phyloP scores from a whole-genome alignment of 2,797 vertebrate genomes.

The Clamator glandarius region DNA sequence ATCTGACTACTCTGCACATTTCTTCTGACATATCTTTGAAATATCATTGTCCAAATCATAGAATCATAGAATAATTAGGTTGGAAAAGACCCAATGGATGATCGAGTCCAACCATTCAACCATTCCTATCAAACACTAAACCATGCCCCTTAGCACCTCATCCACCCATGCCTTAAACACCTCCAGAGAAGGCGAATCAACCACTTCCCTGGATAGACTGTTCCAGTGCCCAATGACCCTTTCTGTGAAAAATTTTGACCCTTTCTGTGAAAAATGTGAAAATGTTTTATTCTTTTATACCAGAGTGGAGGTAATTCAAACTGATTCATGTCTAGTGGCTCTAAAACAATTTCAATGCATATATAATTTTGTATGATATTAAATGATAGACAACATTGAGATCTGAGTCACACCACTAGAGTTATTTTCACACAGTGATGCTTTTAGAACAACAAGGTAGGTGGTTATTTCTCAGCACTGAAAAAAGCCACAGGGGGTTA shows the following conservation, averaged over 20 bases:
- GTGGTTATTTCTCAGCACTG: neutral
- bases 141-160: too few species aligned
- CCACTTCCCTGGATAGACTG: too few species aligned
- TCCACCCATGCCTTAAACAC: too few species aligned
- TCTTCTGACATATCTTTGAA: neutral
- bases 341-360: neutral
- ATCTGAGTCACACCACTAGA: neutral
- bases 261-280: too few species aligned
- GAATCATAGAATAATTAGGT: too few species aligned
- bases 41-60: neutral
- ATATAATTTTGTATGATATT: neutral
- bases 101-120: too few species aligned
- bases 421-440: neutral
- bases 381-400: neutral
- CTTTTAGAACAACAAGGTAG: neutral
- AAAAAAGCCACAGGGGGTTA: neutral
- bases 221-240: too few species aligned
- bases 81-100: too few species aligned
- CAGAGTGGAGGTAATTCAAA: neutral
- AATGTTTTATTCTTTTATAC: neutral
- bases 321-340: neutral
- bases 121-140: too few species aligned
- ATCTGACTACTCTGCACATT: neutral
- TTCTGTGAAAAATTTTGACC: too few species aligned
- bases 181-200: too few species aligned